Evolutionary conservation across 2,797 vertebrate genomes (phyloP), one percentile per base, ranked within the genome.

Genomic region (Callimico goeldii): DNA sequence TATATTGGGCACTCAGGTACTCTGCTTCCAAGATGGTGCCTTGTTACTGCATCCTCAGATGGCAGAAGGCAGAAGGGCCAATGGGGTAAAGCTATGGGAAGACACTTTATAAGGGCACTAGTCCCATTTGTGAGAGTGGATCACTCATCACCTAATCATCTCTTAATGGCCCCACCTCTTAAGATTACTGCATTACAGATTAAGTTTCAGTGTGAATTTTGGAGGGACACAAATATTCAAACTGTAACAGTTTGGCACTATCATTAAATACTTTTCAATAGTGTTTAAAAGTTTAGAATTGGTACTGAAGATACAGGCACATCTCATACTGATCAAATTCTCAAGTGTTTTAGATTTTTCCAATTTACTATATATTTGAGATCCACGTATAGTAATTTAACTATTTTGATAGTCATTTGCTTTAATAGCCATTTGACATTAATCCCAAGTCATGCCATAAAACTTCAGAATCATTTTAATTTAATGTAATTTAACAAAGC

Each of bases 1-100:
- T 85, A 52, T 2, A 4, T 3, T 46, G 36, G 64, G 19, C 2
- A 0, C n/a, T 7, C 24, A 33, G 19, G 2, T 15, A 55, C 57
- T 41, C 12, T 43, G 5, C 14, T 55, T 46, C 41, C 30, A 52
- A 20, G n/a, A 26, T 33, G 19, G 0, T 1, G 1, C 50, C 36
- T 36, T 41, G 10, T 9, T 39, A 7, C n/a, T 52, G 1, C 1
- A 5, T 17, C 3, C 5, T 39, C n/a, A 43, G 3, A n/a, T 41
- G 26, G 9, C 26, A 4, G 19, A 28, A 79, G 8, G 2, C 30
- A n/a, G 30, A 67, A 92, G 13, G 36, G 2, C 19, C 48, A 61
- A 33, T 2, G 6, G 36, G 19, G 14, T 1, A 39, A 33, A 4
- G 0, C 85, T 52, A 14, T 26, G 2, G 72, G 48, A 41, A 39